phyloP scores from a whole-genome alignment of 2,888 invertebrate genomes.

The Acleris emargana region DNA sequence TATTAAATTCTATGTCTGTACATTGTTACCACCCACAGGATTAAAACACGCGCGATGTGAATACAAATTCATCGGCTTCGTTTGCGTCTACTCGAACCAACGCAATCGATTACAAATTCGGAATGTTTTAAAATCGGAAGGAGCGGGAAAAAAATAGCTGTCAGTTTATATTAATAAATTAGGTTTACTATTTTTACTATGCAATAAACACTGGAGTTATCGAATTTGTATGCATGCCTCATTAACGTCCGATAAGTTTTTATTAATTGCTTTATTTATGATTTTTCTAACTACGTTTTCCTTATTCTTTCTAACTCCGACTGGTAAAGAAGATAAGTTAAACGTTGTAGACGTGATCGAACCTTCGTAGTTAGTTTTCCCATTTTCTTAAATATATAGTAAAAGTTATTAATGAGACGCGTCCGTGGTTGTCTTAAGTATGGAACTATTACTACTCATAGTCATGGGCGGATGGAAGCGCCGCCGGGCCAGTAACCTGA shows the following conservation, averaged over 20 bases:
- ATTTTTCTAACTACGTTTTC: not conserved
- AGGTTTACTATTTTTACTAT: constrained; percentile 22
- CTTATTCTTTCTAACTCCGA: not conserved
- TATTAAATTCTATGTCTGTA: constrained; percentile 22
- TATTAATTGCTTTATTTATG: constrained; percentile 1
- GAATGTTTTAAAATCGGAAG: constrained; percentile 23
- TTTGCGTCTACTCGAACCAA: constrained; percentile 17
- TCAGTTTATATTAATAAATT: constrained; percentile 23
- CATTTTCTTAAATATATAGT: no score
- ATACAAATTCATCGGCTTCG: constrained; percentile 29
- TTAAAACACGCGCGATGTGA: constrained; percentile 14
- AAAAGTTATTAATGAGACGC: no score
- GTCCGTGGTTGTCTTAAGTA: no score
- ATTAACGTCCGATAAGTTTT: constrained; percentile 13
- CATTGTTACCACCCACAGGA: constrained; percentile 34
- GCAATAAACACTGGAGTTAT: constrained; percentile 8
- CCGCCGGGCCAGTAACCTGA: no score
- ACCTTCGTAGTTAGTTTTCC: no score
- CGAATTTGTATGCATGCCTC: constrained; percentile 4
- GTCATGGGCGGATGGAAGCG: no score
- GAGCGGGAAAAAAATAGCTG: constrained; percentile 1
- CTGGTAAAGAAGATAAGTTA: no score
- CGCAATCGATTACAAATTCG: constrained; percentile 15
- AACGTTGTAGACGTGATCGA: no score
- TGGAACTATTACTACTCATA: no score